phyloP scores from a whole-genome alignment of 2,888 invertebrate species.

The Leucania comma region DNA sequence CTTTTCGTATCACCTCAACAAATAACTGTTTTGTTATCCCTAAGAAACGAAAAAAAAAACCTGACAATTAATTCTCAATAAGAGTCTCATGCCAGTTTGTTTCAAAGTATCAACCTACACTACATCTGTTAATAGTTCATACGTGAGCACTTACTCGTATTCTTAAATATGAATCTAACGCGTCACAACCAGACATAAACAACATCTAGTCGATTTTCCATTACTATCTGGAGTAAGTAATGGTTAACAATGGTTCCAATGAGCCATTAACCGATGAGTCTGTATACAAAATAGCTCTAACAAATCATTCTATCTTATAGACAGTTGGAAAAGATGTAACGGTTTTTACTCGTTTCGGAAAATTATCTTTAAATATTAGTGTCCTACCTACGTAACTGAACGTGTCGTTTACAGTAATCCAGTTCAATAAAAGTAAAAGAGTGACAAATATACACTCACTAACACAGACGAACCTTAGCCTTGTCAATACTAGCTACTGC shows the following conservation, averaged over 20 bases:
- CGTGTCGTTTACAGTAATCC: no score
- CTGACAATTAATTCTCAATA: constrained; percentile 24
- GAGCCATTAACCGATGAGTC: not conserved
- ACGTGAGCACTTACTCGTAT: constrained; percentile 40
- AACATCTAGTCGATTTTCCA: not conserved
- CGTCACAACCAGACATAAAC: constrained; percentile 27
- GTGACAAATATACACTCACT: no score
- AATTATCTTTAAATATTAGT: no score
- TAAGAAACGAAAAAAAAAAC: not conserved
- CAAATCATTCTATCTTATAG: not conserved
- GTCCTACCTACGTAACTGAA: no score
- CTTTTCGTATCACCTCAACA: no score
- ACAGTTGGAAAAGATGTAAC: not conserved
- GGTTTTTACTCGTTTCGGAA: no score
- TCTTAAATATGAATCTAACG: constrained; percentile 10
- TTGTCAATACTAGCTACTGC: no score
- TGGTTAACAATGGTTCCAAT: constrained; percentile 32
- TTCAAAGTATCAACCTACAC: constrained; percentile 33
- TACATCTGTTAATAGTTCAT: constrained; percentile 38
- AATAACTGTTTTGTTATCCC: no score
- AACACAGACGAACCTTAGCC: no score
- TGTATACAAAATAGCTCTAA: not conserved
- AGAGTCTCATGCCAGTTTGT: constrained; percentile 28
- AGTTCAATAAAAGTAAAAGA: no score
- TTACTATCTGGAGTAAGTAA: not conserved